Percentiles rank a stretch among this genome's conserved stretches.
Evolutionary conservation across 2,888 invertebrate species (phyloP).

Genomic region (Drosophila trichaetosa): DNA sequence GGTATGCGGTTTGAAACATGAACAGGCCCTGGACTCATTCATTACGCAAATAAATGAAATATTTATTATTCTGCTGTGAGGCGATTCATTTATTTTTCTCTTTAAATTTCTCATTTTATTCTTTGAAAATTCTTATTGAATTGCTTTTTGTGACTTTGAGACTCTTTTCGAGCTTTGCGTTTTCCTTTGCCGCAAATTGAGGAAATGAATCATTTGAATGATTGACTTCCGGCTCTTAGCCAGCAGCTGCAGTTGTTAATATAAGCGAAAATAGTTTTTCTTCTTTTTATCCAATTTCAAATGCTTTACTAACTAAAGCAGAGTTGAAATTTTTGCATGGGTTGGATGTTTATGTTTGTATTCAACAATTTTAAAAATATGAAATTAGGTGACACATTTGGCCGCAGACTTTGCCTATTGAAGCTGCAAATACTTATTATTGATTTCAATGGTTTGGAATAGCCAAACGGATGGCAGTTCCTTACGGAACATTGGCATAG

Average conservation of each 20-base stretch:
- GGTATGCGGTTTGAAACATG: slow-evolving; percentile 1
- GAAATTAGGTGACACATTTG: slow-evolving; percentile 19
- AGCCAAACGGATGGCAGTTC: slow-evolving; percentile 36
- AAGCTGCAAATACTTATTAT: slow-evolving; percentile 49
- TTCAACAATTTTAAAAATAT: slow-evolving; percentile 1
- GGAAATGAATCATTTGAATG: slow-evolving; percentile 76
- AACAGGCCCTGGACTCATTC: slow-evolving; percentile 2
- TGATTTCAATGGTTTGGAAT: slow-evolving; percentile 52
- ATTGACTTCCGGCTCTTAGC: slow-evolving; percentile 67
- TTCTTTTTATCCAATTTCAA: slow-evolving; percentile 30
- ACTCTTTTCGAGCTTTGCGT: slow-evolving; percentile 33
- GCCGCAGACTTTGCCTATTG: slow-evolving; percentile 8
- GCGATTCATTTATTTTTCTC: slow-evolving; percentile 10
- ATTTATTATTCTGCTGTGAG: neutral
- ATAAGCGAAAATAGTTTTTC: slow-evolving; percentile 31
- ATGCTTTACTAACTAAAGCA: slow-evolving; percentile 32
- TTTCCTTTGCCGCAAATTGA: slow-evolving; percentile 56
- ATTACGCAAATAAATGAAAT: slow-evolving; percentile 20
- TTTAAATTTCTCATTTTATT: neutral
- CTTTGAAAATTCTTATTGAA: neutral
- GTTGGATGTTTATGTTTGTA: neutral
- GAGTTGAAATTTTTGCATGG: neutral
- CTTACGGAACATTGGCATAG: slow-evolving; percentile 55
- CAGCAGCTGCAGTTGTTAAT: slow-evolving; percentile 12
- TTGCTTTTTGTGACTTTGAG: slow-evolving; percentile 30